Percentiles rank a stretch among this genome's conserved stretches.
phyloP scores from a whole-genome alignment of 2,888 invertebrate genomes.

The Leptothorax acervorum region DNA sequence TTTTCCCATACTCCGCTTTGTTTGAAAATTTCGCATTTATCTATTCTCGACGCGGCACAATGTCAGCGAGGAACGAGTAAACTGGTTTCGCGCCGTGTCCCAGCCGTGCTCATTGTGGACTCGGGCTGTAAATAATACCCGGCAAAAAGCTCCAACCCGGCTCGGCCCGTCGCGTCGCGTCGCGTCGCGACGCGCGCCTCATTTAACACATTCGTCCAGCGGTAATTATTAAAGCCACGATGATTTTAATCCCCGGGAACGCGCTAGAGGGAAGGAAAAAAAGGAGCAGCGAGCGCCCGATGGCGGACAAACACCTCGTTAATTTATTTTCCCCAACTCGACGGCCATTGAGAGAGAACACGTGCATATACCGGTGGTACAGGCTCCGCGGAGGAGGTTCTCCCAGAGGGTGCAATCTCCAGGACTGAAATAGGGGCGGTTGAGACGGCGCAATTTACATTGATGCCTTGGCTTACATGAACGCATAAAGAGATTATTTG shows the following conservation, averaged over 20 bases:
- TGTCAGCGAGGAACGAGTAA: slow-evolving; percentile 51
- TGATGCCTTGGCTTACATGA: neutral
- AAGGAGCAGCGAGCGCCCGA: neutral
- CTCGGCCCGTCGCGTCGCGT: neutral
- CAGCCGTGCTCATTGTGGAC: slow-evolving; percentile 61
- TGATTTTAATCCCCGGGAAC: slow-evolving; percentile 68
- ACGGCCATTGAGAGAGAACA: slow-evolving; percentile 43
- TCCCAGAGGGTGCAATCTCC: neutral
- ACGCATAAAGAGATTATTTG: neutral
- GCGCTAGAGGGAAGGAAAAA: neutral
- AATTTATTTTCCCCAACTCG: slow-evolving; percentile 71
- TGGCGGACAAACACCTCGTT: slow-evolving; percentile 66
- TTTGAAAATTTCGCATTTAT: slow-evolving; percentile 41
- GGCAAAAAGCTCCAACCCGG: neutral
- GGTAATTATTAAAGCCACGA: slow-evolving; percentile 73
- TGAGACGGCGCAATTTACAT: neutral
- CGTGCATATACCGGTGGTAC: neutral
- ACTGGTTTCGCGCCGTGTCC: slow-evolving; percentile 48
- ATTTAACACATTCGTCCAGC: slow-evolving; percentile 68
- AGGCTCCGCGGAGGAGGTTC: neutral
- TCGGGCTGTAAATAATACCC: slow-evolving; percentile 65
- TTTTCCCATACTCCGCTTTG: neutral
- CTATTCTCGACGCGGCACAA: slow-evolving; percentile 44
- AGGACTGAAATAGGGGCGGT: neutral
- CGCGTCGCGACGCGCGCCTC: slow-evolving; percentile 60